These are phyloP conservation scores for Pseudotriccus pelzelni DNA, from an alignment of 2,797 vertebrate genomes.

Conservation along the genomic window DNA sequence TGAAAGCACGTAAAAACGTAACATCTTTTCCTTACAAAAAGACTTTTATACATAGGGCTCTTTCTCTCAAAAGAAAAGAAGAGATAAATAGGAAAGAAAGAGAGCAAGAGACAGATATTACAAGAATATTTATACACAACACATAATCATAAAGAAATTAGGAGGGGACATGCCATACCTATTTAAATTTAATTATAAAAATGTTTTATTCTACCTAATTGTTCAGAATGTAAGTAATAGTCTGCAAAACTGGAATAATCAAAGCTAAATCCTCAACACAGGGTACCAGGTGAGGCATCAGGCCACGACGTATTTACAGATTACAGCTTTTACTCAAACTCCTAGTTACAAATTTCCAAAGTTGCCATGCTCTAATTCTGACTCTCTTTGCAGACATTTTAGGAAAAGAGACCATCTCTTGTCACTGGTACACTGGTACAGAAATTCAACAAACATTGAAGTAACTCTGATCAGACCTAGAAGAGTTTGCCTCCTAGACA, in stretches of 20 bases:
- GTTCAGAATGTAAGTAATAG: not conserved
- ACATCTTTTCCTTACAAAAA: not conserved
- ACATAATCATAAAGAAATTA: not conserved
- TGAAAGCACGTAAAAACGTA: not conserved
- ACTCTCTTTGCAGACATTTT: not conserved
- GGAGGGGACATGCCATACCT: not conserved
- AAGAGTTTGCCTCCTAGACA: not conserved
- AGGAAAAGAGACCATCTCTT: not conserved
- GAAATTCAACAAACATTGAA: not conserved
- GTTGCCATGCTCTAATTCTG: not conserved
- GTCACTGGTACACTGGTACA: not conserved
- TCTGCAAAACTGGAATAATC: not conserved
- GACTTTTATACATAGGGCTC: accelerated
- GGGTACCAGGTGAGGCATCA: not conserved
- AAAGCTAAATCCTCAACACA: not conserved
- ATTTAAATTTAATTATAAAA: not conserved
- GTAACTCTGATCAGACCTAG: not conserved
- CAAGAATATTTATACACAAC: not conserved
- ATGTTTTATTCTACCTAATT: not conserved
- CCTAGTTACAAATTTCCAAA: not conserved
- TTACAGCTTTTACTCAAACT: not conserved
- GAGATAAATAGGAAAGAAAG: not conserved
- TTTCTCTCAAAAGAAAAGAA: not conserved
- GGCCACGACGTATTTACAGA: not conserved
- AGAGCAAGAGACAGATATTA: not conserved